These are phyloP conservation scores for Erebia palarica DNA, from an alignment of 2,888 invertebrate species.

Conservation along the genomic window DNA sequence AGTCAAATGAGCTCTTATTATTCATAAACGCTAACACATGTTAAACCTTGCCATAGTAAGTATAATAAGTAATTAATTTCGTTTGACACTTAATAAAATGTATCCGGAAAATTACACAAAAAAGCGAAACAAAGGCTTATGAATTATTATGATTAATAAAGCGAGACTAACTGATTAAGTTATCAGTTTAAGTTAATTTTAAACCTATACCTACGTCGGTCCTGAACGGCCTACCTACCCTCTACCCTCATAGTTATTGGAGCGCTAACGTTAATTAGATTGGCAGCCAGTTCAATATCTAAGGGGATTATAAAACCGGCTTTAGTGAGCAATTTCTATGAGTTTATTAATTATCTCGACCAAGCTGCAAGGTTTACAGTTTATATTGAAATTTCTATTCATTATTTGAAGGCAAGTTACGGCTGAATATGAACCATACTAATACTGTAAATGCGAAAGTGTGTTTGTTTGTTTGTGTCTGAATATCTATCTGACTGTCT, in stretches of 20 bases:
- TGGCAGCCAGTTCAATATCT: background rate
- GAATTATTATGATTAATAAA: slow-evolving; percentile 4
- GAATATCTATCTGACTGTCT: too few relatives aligned
- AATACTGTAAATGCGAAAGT: too few relatives aligned
- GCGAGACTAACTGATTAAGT: background rate
- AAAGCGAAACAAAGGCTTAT: background rate
- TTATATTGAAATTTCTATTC: too few relatives aligned
- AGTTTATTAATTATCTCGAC: background rate
- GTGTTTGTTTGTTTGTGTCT: too few relatives aligned
- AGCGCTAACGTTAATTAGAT: slow-evolving; percentile 9
- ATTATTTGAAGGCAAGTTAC: too few relatives aligned
- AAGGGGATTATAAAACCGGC: background rate
- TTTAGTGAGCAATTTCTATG: background rate
- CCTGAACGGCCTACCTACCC: background rate
- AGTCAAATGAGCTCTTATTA: too few relatives aligned
- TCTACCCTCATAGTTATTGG: slow-evolving; percentile 3
- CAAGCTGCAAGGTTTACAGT: background rate
- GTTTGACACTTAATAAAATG: background rate
- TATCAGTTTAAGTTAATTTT: slow-evolving; percentile 10
- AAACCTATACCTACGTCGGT: background rate
- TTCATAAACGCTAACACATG: too few relatives aligned
- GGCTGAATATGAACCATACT: too few relatives aligned
- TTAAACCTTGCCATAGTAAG: too few relatives aligned
- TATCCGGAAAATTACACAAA: background rate
- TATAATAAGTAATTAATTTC: too few relatives aligned